Base-by-base conservation (phyloP, 2,113 vertebrate genomes). In the Epinephelus fuscoguttatus region DNA sequence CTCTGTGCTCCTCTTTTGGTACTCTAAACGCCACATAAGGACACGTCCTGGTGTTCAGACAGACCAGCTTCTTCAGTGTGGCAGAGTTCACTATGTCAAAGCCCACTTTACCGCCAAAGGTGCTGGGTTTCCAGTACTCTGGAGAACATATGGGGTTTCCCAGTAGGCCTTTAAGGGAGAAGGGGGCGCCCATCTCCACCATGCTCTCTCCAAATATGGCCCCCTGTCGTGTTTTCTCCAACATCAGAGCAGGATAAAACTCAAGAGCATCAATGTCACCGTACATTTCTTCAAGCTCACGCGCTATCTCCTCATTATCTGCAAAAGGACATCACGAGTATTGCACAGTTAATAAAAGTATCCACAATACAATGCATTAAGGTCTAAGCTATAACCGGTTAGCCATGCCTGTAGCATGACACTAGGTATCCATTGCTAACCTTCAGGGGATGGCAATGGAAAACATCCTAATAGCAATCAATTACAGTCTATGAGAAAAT, bases 81-180 rank as follows among this genome's bases (percentile, higher is more conserved):
- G 98, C 98, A 0, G 97, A 96, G 88, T 98, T 98, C 13, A 99
- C 96, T 0, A 99, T 95, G 81, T 96, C 94, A 80, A 99, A 99
- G 64, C 98, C 98, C 0, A 90, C 91, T n/a, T 95, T 88, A 6
- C 98, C 98, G 0, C 98, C 98, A 2, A 99, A 99, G 0, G 98
- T 99, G 88, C 98, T 99, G 27, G 98, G 97, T 80, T 99, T 99
- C 98, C 98, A 99, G 94, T 99, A 99, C 50, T 96, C 95, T 0
- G 98, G 98, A 61, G 98, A 99, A 87, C 98, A 99, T 89, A 99
- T 96, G 25, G 98, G 97, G 71, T 99, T 99, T 59, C 98, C 98
- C 64, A 99, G 37, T 12, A 99, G 97, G 19, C 98, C 98, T 93
- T 99, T 99, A 40, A 99, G 95, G 60, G 98, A 99, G 89, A 99